Conservation (phyloP, 2,888 invertebrate species). For the Amblyjoppa proteus region DNA sequence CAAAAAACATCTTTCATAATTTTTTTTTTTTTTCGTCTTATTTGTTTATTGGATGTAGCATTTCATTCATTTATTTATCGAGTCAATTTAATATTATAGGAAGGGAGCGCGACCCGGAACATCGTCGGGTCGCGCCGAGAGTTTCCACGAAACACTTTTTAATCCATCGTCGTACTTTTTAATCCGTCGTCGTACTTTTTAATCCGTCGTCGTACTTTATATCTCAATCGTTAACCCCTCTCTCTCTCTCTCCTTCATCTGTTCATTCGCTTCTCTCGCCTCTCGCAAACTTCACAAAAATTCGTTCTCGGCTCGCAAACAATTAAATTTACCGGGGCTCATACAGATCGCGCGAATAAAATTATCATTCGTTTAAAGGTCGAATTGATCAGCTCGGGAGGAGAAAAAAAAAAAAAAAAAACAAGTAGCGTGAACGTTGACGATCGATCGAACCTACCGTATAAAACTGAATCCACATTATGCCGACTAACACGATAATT, state of each 20-base stretch:
- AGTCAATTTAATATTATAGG: conserved; percentile 73
- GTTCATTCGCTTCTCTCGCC: conserved; percentile 35
- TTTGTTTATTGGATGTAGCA: conserved; percentile 69
- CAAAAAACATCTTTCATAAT: conserved; percentile 59
- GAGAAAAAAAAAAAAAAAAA: conserved; percentile 13
- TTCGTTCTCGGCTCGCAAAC: conserved; percentile 17
- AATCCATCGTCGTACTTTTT: conserved; percentile 39
- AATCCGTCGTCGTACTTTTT: conserved; percentile 39
- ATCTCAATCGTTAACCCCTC: conserved; percentile 60
- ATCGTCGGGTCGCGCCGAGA: conserved; percentile 65
- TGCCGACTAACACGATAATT: conserved; percentile 80
- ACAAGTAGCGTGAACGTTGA: conserved; percentile 47
- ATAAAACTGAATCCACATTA: conserved; percentile 81
- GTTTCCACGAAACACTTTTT: conserved; percentile 57
- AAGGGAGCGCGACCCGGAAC: conserved; percentile 70
- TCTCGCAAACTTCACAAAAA: conserved; percentile 49
- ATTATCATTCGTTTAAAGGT: conserved; percentile 18
- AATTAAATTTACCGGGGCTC: conserved; percentile 6
- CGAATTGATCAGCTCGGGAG: conserved; percentile 58
- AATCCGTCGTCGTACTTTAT: conserved; percentile 40
- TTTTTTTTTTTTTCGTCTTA: conserved; percentile 67
- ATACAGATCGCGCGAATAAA: conserved; percentile 19
- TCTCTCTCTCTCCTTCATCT: conserved; percentile 48
- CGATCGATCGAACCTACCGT: conserved; percentile 75
- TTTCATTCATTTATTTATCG: conserved; percentile 72